Base-by-base conservation (phyloP, 2,113 vertebrate genomes). In the Albula glossodonta region DNA sequence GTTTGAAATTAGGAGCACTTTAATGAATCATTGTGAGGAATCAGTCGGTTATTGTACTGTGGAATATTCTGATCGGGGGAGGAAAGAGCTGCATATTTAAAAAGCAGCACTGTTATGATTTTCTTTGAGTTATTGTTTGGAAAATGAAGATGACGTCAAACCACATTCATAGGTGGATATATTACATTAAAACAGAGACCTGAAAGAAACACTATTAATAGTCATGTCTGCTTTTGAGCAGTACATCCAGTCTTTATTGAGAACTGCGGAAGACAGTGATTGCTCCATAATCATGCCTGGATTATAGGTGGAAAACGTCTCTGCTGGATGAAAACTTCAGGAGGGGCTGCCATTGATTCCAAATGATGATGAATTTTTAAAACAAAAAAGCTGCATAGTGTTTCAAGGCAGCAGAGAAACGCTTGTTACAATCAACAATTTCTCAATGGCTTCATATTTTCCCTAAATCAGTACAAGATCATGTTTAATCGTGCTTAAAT, bases 401-500 rank as follows among this genome's bases (percentile, higher is more conserved):
- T 84, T 84, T 84, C 53, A 31, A 41, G 10, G n/a, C 1, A 78
- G 51, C 2, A 48, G 17, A 13, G 31, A 51, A 74, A 51, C 8
- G 22, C 70, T 49, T 53, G 63, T 15, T 66, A 53, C 17, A 78
- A 77, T 86, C 63, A 70, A 48, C 57, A n/a, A 25, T 52, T 9
- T 50, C 79, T 66, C 22, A 80, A 81, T 70, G 19, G 60, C 50
- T 49, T 81, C 51, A 19, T 81, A 79, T 78, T 84, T 70, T 78
- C 31, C 79, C 41, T 48, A 51, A 78, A 12, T 19, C 79, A 78
- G 48, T n/a, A 63, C 5, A 83, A 74, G 78, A 84, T 82, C 56
- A 57, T 85, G 51, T 87, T 84, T 78, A 87, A 85, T 85, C 85
- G 80, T 63, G 7, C 51, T 78, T 83, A 52, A 79, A 83, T 79